A percentile compares a stretch with the other conserved stretches of the same genome.
phyloP scores from a whole-genome alignment of 2,797 vertebrate genomes.

The Dicrostonyx torquatus region DNA sequence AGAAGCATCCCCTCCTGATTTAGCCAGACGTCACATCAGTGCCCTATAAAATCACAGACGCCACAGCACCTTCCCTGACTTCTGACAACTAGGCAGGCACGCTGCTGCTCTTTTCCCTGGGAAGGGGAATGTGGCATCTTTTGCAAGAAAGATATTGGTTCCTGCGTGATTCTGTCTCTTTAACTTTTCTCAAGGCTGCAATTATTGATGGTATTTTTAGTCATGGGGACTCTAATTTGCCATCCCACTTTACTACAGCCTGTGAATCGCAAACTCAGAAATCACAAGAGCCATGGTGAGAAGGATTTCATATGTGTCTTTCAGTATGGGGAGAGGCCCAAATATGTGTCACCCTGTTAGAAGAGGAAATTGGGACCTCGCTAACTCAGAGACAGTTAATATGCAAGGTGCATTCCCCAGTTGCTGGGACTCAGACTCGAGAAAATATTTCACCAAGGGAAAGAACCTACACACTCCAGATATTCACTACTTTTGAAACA shows the following conservation, averaged over 20 bases:
- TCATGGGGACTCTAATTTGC: conserved; percentile 78
- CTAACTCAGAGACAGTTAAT: background rate
- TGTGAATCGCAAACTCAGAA: conserved; percentile 82
- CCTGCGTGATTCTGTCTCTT: conserved; percentile 60
- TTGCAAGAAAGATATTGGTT: conserved; percentile 71
- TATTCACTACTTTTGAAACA: conserved; percentile 10
- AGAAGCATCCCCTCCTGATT: background rate
- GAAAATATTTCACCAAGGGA: background rate
- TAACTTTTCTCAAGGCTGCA: conserved; percentile 78
- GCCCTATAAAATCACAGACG: conserved; percentile 41
- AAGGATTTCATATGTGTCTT: conserved; percentile 35
- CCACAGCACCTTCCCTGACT: background rate
- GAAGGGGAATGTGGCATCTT: conserved; percentile 56
- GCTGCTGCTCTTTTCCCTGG: conserved; percentile 70
- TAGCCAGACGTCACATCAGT: background rate
- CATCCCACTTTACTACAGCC: conserved; percentile 75
- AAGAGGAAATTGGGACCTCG: background rate
- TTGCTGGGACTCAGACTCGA: background rate
- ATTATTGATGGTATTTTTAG: conserved; percentile 86
- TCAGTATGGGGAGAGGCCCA: background rate
- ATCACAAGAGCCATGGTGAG: background rate
- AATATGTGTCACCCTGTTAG: background rate
- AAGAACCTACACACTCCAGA: background rate
- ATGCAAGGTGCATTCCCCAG: background rate
- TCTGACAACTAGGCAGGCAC: conserved; percentile 52